Conservation (phyloP, 1,140 invertebrate genomes). For the Physella acuta region DNA sequence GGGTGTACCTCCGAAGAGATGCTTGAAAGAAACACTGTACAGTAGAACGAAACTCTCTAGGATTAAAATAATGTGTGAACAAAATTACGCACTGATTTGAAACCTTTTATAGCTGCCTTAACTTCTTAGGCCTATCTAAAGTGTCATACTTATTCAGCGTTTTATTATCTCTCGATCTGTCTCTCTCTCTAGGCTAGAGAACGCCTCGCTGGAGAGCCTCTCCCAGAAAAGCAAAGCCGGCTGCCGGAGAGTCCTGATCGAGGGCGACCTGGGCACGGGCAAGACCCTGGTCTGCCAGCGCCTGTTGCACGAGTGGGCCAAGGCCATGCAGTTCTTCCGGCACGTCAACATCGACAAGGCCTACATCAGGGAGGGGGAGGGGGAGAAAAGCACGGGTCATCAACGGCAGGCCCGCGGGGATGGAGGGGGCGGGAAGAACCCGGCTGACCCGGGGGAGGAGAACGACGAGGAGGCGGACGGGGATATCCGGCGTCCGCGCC, state of each 20-base stretch:
- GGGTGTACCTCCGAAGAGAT: no score
- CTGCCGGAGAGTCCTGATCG: conserved; percentile 26
- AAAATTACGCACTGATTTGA: no score
- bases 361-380: conserved; percentile 2
- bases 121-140: no score
- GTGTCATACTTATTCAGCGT: no score
- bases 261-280: conserved; percentile 34
- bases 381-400: background rate
- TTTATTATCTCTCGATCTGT: background rate
- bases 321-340: conserved; percentile 24
- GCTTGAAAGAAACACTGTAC: no score
- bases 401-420: background rate
- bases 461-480: no score
- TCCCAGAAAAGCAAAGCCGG: conserved; percentile 23
- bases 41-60: no score
- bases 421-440: no score
- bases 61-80: no score
- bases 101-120: no score
- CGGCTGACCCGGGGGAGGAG: no score
- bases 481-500: background rate
- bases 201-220: conserved; percentile 29
- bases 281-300: conserved; percentile 33
- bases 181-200: conserved; percentile 27
- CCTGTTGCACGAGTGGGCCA: conserved; percentile 33
- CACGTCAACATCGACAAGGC: conserved; percentile 15